Conservation (phyloP, 2,113 vertebrate species). For the Okapia johnstoni region DNA sequence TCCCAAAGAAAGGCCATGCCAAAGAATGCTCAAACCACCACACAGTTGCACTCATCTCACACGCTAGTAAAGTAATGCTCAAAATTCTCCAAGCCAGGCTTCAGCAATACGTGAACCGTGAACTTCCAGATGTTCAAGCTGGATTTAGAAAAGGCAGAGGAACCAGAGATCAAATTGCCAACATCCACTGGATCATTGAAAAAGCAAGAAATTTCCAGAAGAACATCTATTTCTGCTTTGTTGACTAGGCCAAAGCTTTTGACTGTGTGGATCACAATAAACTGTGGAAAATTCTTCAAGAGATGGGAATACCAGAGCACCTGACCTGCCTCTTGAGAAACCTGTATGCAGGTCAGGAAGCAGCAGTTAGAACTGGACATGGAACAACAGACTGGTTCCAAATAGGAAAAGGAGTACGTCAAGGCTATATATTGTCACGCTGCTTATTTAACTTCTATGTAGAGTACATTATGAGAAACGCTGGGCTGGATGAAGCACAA, state of each 20-base stretch:
- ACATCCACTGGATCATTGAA: rapidly evolving
- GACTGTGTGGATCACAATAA: background rate
- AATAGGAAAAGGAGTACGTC: background rate
- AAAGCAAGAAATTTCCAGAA: background rate
- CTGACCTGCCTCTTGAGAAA: background rate
- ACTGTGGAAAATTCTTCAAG: background rate
- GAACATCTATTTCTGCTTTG: background rate
- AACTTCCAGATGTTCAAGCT: background rate
- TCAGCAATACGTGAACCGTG: background rate
- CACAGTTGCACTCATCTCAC: background rate
- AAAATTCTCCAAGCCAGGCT: background rate
- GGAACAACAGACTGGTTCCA: too few relatives aligned
- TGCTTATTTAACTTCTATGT: background rate
- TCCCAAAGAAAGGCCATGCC: background rate
- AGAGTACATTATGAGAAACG: background rate
- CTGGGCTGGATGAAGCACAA: too few relatives aligned
- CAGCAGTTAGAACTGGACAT: too few relatives aligned
- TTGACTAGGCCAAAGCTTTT: background rate
- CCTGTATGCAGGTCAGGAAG: background rate
- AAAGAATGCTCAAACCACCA: background rate
- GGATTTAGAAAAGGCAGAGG: background rate
- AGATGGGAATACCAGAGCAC: background rate
- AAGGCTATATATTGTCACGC: background rate
- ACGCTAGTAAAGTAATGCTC: background rate
- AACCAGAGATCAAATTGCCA: background rate